Evolutionary conservation across 2,888 invertebrate species (phyloP).

Genomic region (Lasioglossum lativentre): DNA sequence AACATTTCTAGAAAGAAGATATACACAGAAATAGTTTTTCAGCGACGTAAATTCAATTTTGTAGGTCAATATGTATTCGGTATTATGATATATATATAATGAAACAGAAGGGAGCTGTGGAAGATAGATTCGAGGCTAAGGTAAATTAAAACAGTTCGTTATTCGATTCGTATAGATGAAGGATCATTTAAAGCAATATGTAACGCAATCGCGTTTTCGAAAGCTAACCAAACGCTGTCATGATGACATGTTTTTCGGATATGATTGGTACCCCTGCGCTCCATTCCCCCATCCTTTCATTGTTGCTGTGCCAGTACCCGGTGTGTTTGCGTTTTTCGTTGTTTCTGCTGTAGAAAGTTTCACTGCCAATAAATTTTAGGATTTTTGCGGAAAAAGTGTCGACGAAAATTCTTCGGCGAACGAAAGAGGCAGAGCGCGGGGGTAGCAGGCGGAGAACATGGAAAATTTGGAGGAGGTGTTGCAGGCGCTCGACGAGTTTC

Average conservation of each 20-base stretch:
- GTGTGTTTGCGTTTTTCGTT: conserved; percentile 73
- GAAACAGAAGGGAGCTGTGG: neutral
- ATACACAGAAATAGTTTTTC: neutral
- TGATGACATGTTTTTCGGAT: conserved; percentile 40
- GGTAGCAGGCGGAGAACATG: conserved; percentile 85
- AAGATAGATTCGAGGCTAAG: neutral
- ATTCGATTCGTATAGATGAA: neutral
- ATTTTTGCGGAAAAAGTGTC: conserved; percentile 21
- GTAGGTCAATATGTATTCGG: neutral
- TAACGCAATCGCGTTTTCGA: neutral
- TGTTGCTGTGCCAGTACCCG: conserved; percentile 71
- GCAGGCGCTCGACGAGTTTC: conserved; percentile 93
- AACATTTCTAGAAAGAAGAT: conserved; percentile 12
- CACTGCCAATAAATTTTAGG: conserved; percentile 19
- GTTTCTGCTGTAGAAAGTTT: conserved; percentile 50
- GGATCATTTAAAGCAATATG: neutral
- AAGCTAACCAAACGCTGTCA: conserved; percentile 51
- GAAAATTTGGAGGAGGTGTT: conserved; percentile 94
- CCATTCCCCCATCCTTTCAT: conserved; percentile 58
- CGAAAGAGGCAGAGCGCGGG: conserved; percentile 51
- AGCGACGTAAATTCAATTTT: neutral
- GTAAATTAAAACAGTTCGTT: neutral
- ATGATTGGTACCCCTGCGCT: conserved; percentile 64
- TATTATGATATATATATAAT: neutral
- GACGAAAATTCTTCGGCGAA: conserved; percentile 33